Evolutionary conservation across 1,140 invertebrate genomes (phyloP), one percentile per base, ranked within the genome.

Genomic region (Drosophila sp.): DNA sequence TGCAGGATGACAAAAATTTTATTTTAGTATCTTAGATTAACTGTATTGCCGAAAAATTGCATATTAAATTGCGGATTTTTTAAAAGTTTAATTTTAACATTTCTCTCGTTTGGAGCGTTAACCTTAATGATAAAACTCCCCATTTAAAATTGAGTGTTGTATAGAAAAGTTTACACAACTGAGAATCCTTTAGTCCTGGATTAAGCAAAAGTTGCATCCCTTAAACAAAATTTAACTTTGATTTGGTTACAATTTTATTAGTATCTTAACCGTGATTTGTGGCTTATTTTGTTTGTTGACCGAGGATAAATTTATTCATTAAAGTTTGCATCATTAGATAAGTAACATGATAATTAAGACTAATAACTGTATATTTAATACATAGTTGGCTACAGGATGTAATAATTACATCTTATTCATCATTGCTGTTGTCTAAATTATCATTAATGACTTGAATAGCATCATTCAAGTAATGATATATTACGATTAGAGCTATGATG

Each of bases 231-330:
- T 72, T 66, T 51, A 46, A 64, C 40, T 78, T 80, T 84, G 77
- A 84, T 83, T 83, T 56, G 72, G 72, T 27, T 73, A 72, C 66
- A 72, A 80, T 86, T 84, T 80, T 86, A 80, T 80, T 86, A 78
- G 56, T 54, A 70, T 61, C 65, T 50, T 84, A 84, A 84, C 80
- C 59, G 74, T 78, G 77, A 86, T 80, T 86, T 84, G 65, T 78
- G 76, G 61, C 29, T 46, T 40, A 45, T 7, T 62, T 32, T 46
- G 62, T 78, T 46, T 43, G 48, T 53, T 56, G 48, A 51, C 56
- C 76, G 69, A 54, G 66, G 29, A 67, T 76, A 64, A 73, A 77
- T 77, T 84, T 73, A 64, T 84, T 57, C 59, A 70, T 76, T 70
- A 76, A 76, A 79, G 67, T 83, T 83, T 72, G 54, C 67, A 70